A percentile compares a stretch with the other conserved stretches of the same genome.
These are phyloP conservation scores for Rhogogaster chlorosoma DNA, from an alignment of 2,888 invertebrate species.

Conservation along the genomic window DNA sequence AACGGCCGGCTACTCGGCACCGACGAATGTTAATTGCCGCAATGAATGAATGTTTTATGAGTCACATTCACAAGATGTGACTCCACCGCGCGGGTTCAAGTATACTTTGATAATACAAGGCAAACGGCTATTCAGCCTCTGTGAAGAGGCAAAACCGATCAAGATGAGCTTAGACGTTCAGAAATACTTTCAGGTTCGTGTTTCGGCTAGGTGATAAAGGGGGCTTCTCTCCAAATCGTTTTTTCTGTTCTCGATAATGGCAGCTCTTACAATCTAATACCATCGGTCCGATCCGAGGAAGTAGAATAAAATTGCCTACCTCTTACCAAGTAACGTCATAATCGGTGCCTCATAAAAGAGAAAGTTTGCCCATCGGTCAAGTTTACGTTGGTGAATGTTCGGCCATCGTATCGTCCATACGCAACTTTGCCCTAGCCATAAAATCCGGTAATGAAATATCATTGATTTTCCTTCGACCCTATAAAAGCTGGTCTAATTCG, in stretches of 20 bases:
- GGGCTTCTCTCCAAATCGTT: constrained; percentile 33
- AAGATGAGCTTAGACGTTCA: constrained; percentile 4
- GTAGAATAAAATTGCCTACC: constrained; percentile 39
- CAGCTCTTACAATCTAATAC: constrained; percentile 23
- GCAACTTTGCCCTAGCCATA: background rate
- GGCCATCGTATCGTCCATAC: background rate
- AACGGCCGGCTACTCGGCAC: constrained; percentile 20
- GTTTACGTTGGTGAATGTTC: constrained; percentile 16
- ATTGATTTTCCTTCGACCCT: constrained; percentile 5
- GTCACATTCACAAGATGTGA: constrained; percentile 35
- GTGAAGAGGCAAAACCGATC: constrained; percentile 10
- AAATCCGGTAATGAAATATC: constrained; percentile 30
- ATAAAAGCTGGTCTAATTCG: background rate
- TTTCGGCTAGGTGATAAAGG: constrained; percentile 22
- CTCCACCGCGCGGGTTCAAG: background rate
- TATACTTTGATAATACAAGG: constrained; percentile 34
- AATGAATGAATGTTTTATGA: constrained; percentile 46
- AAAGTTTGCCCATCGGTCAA: constrained; percentile 44
- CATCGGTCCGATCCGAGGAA: constrained; percentile 20
- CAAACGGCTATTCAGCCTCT: background rate
- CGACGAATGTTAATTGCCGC: constrained; percentile 45
- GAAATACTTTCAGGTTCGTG: background rate
- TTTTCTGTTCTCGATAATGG: constrained; percentile 24
- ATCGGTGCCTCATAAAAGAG: constrained; percentile 44
- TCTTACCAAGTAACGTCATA: constrained; percentile 31